Base-by-base conservation (phyloP, 2,888 invertebrate genomes). In the Drosophila kambysellisi region DNA sequence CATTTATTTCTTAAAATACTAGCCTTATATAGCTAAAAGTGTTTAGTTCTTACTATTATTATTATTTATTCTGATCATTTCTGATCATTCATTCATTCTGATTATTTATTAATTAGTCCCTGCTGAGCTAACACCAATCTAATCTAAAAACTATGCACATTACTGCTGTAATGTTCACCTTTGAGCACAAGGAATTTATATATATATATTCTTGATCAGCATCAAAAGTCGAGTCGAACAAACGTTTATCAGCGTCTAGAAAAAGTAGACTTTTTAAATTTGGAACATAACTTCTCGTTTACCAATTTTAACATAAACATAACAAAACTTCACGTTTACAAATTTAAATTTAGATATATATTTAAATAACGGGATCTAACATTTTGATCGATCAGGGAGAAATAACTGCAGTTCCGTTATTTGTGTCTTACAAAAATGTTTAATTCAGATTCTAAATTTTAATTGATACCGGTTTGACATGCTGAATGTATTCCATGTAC, bases 401-500 rank as follows among this genome's bases (percentile, higher is more conserved):
- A 25, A 46, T 46, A 15, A 46, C 15, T 25, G 25, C 12, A 46
- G 20, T 25, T 20, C 15, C 4, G 15, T 46, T 46, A 7, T 6
- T 7, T 15, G 4, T 2, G 2, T 25, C 2, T 12, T 0, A 12
- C 0, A 4, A 20, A 25, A n/a, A n/a, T n/a, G n/a, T n/a, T n/a
- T n/a, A n/a, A 25, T 25, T 4, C 25, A 4, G 46, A 15, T 25
- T 46, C 2, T 8, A 25, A 8, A 15, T 46, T 4, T 2, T 0
- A 25, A 46, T 4, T 8, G 8, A 7, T 8, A 25, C 15, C 7
- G 4, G 2, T 25, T 25, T 46, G 46, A 15, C 8, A 8, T 15
- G 25, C 8, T 15, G 25, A 39, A 39, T 4, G 2, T 15, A 39
- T 9, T 17, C 4, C 17, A n/a, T 9, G 39, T 17, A 29, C 17